Conservation (phyloP, 2,113 vertebrate genomes). For the Talpa occidentalis region DNA sequence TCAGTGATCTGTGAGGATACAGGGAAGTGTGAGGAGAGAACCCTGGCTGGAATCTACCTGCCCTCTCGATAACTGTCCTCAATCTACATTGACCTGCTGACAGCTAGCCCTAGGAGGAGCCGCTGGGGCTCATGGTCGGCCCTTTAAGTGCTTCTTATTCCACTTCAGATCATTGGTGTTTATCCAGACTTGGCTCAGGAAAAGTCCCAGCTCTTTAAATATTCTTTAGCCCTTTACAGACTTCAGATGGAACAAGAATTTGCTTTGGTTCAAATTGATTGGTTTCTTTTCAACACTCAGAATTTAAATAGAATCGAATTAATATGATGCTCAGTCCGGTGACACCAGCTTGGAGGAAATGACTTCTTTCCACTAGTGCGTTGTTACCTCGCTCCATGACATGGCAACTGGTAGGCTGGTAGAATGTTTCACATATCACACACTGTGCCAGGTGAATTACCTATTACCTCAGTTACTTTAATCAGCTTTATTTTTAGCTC, state of each 20-base stretch:
- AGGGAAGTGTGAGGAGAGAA: conserved; percentile 52
- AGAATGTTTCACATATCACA: neutral
- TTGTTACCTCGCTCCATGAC: neutral
- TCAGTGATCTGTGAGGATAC: conserved; percentile 51
- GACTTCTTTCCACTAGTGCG: neutral
- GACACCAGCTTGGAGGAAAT: neutral
- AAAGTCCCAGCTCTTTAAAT: neutral
- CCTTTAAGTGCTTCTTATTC: conserved; percentile 47
- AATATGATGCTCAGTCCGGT: neutral
- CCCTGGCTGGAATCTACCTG: neutral
- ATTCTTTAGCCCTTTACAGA: neutral
- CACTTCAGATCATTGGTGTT: conserved; percentile 31
- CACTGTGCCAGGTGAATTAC: too few species aligned
- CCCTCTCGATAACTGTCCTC: neutral
- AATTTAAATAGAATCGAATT: neutral
- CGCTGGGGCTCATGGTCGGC: conserved; percentile 65
- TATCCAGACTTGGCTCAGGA: conserved; percentile 62
- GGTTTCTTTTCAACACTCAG: neutral
- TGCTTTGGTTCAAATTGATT: neutral
- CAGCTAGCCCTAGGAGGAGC: neutral
- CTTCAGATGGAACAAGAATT: neutral
- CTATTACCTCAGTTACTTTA: neutral
- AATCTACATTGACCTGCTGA: neutral
- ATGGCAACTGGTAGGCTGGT: neutral
- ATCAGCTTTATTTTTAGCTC: neutral